Conservation (phyloP, 2,113 vertebrate genomes). For the Alosa alosa region DNA sequence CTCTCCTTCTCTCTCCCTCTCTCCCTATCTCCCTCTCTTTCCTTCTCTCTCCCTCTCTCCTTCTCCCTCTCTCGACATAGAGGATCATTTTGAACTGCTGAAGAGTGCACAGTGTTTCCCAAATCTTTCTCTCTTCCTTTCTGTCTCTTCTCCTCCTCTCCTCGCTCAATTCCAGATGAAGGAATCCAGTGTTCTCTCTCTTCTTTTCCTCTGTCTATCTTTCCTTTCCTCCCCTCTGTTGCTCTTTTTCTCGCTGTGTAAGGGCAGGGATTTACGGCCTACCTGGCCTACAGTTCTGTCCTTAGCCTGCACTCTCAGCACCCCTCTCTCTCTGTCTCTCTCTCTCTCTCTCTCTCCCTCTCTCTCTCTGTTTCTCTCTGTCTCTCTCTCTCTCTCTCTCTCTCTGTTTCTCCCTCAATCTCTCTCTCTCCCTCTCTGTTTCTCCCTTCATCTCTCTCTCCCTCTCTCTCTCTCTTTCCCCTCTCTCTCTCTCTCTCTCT, state of each 20-base stretch:
- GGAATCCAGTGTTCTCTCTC: not conserved
- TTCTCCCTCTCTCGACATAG: too few relatives aligned
- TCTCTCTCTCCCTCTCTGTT: slow-evolving; percentile 21
- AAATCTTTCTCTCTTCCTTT: not conserved
- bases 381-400: not conserved
- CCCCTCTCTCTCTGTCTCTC: slow-evolving; percentile 18
- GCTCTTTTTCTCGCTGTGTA: not conserved
- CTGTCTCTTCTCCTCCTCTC: not conserved
- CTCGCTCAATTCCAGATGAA: not conserved
- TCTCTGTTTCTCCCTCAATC: slow-evolving; percentile 2
- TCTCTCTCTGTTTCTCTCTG: not conserved
- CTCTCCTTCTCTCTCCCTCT: not conserved
- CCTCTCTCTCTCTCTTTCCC: slow-evolving; percentile 16
- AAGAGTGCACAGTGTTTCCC: too few relatives aligned
- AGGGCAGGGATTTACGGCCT: not conserved
- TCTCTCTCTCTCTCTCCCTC: slow-evolving; percentile 11
- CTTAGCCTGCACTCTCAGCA: slow-evolving; percentile 6
- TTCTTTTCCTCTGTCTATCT: slow-evolving; percentile 24
- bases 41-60: not conserved
- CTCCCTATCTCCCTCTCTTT: not conserved
- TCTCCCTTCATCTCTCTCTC: slow-evolving; percentile 22
- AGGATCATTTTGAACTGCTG: too few relatives aligned
- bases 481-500: slow-evolving; percentile 6
- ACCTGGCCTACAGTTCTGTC: not conserved
- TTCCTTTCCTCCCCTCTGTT: not conserved